Evolutionary conservation across 2,113 vertebrate genomes (phyloP).

Genomic region (Mugil cephalus): DNA sequence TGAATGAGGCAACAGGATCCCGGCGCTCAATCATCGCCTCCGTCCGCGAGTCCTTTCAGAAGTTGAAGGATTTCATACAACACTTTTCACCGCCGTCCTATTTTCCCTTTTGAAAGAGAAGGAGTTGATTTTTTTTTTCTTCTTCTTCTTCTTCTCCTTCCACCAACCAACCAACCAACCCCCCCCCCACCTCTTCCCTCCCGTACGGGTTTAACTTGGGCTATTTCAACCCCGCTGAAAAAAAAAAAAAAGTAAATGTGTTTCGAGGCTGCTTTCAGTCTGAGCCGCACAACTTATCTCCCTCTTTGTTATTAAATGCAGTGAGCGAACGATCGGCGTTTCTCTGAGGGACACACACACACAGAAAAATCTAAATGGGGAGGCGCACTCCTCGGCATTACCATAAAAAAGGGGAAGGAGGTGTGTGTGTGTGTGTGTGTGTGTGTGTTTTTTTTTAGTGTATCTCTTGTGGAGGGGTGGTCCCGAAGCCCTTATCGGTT

Average conservation of each 20-base stretch:
- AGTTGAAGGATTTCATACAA: conserved; percentile 77
- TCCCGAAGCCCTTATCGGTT: conserved; percentile 80
- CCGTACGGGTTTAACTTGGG: conserved; percentile 68
- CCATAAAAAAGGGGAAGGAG: conserved; percentile 73
- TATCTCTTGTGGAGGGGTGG: conserved; percentile 62
- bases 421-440: conserved; percentile 38
- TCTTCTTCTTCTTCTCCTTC: neutral
- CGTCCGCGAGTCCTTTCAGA: conserved; percentile 73
- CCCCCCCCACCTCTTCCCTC: conserved; percentile 9
- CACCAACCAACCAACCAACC: too few species aligned
- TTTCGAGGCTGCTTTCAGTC: conserved; percentile 76
- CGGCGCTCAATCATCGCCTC: conserved; percentile 70
- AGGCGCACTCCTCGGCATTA: conserved; percentile 70
- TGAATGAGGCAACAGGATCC: conserved; percentile 75
- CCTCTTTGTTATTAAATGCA: conserved; percentile 76
- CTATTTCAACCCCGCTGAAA: conserved; percentile 71
- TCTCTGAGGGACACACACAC: conserved; percentile 63
- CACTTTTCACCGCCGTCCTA: conserved; percentile 71
- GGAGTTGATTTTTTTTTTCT: conserved; percentile 64
- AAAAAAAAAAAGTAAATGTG: conserved; percentile 67
- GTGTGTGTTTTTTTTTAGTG: conserved; percentile 10
- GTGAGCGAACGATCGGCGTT: conserved; percentile 71
- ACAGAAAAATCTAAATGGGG: conserved; percentile 74
- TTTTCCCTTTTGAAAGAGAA: conserved; percentile 71
- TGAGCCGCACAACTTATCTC: conserved; percentile 81